Conservation (phyloP, 1,140 invertebrate species). For the Drosophila baimaii region DNA sequence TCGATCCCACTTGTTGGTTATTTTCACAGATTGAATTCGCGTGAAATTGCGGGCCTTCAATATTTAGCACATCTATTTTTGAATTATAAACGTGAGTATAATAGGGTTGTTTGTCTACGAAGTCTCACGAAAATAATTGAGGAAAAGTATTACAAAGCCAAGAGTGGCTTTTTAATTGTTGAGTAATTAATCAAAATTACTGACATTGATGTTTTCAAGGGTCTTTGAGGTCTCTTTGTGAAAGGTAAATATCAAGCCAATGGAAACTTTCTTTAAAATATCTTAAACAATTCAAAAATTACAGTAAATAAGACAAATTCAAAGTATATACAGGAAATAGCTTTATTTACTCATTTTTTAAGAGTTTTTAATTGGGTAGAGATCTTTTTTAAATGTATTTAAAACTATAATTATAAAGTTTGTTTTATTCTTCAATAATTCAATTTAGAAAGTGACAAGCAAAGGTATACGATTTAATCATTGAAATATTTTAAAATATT, state of each 20-base stretch:
- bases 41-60: neutral
- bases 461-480: no score
- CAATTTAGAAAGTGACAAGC: no score
- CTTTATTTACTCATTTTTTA: neutral
- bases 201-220: neutral
- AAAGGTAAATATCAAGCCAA: neutral
- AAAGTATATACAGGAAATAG: no score
- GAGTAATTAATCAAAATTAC: neutral
- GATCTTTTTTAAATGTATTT: no score
- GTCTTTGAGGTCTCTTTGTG: neutral
- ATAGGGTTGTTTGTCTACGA: neutral
- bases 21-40: constrained; percentile 16
- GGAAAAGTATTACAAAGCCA: neutral
- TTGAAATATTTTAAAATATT: no score
- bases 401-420: no score
- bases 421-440: no score
- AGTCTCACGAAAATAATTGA: neutral
- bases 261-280: neutral
- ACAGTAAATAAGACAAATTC: no score
- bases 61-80: constrained; percentile 10
- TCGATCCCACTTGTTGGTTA: constrained; percentile 31
- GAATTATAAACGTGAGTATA: neutral
- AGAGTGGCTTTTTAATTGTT: neutral
- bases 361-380: no score
- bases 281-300: neutral